These are phyloP conservation scores for Sula dactylatra DNA, from an alignment of 2,113 vertebrate genomes.

Conservation along the genomic window DNA sequence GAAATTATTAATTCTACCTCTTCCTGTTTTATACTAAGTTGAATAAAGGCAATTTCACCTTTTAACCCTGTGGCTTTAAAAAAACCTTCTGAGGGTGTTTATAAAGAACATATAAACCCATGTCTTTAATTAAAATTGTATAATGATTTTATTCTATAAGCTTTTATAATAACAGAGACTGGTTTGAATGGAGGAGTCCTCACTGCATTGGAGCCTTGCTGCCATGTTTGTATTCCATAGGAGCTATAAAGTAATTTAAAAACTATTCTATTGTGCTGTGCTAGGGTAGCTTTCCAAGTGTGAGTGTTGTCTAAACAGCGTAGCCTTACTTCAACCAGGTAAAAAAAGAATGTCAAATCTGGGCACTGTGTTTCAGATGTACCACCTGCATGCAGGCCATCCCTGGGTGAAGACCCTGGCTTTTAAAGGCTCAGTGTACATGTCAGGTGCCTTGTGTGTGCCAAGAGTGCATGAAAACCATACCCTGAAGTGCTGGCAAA, in stretches of 20 bases:
- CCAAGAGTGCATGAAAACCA: not conserved
- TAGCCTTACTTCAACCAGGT: not conserved
- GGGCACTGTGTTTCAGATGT: not conserved
- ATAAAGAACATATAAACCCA: not conserved
- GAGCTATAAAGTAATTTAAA: not conserved
- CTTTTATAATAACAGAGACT: not conserved
- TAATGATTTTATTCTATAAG: not conserved
- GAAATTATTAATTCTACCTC: slow-evolving; percentile 4
- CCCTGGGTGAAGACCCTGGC: not conserved
- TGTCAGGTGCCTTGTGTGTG: not conserved
- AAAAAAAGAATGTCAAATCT: not conserved
- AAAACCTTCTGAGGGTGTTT: not conserved
- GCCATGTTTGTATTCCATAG: not conserved
- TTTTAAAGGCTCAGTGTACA: not conserved
- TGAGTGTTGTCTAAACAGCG: not conserved
- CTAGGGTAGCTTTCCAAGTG: not conserved
- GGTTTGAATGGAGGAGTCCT: not conserved
- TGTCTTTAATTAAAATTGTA: not conserved
- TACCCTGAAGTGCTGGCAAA: not conserved
- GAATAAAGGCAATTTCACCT: slow-evolving; percentile 17
- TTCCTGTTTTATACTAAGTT: not conserved
- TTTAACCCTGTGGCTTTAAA: not conserved
- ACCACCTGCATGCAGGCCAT: not conserved
- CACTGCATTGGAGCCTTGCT: not conserved
- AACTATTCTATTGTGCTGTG: not conserved